Evolutionary conservation across 2,888 invertebrate genomes (phyloP), one percentile per base, ranked within the genome.

Genomic region (Hylaea fasciaria): DNA sequence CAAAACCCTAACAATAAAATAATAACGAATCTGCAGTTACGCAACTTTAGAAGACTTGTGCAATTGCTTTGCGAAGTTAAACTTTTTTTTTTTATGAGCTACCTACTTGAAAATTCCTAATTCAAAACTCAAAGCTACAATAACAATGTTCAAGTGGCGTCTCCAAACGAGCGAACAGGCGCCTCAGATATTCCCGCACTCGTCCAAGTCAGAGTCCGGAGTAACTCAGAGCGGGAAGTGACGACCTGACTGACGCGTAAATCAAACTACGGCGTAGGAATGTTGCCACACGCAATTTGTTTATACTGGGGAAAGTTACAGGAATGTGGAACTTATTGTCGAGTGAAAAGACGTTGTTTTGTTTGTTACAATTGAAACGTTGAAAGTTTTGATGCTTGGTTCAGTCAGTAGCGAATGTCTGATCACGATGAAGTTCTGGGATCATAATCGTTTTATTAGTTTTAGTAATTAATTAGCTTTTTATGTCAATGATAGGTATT

Each of bases 181-280:
- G 63, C 69, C 66, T 48, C 29, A 61, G 66, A 66, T 68, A 32
- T 32, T 32, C 32, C 32, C 32, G 32, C 32, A 17, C 44, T 47
- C 74, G 67, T 72, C 66, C 55, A 64, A 67, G 66, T 62, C 72
- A 71, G 71, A 67, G 66, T 62, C 72, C 71, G 71, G 76, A 88
- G 80, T 82, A 85, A 83, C 74, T 71, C 61, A 66, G 79, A 85
- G 86, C 85, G 89, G 91, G 89, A 90, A 87, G 87, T 87, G 89
- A 77, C 82, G 89, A 89, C 88, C 89, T 78, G 78, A 68, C 68
- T 76, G 69, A 68, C 68, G 69, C 73, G 82, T 90, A 88, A 88
- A 90, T 90, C 89, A 89, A 78, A 80, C 76, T 63, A 64, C 64
- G 47, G 35, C 54, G 61, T 65, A 61, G 67, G 71, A 69, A 69